These are phyloP conservation scores for Aphaenogaster ashmeadi DNA, from an alignment of 1,140 invertebrate genomes.

Conservation along the genomic window DNA sequence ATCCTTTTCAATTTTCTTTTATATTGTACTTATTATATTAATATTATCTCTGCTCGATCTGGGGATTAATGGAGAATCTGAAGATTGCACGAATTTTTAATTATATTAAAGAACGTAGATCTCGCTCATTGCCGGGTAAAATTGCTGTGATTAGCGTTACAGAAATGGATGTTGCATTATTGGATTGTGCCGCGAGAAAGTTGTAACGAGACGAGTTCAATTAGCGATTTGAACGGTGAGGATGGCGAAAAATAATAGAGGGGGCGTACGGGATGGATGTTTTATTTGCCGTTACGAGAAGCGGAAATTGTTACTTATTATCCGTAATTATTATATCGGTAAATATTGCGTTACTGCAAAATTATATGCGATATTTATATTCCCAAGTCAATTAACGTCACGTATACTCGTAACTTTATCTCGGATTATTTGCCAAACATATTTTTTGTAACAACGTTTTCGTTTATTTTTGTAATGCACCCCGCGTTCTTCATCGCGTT, in stretches of 20 bases:
- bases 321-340: constrained; percentile 66
- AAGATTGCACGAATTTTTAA: constrained; percentile 72
- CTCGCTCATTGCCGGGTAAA: constrained; percentile 53
- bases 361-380: constrained; percentile 66
- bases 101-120: constrained; percentile 61
- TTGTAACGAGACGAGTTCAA: constrained; percentile 72
- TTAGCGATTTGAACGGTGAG: constrained; percentile 67
- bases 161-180: constrained; percentile 66
- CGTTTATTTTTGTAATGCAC: constrained; percentile 61
- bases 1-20: constrained; percentile 2
- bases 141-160: constrained; percentile 73
- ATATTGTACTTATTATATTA: no score
- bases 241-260: constrained; percentile 64
- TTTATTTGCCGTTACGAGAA: constrained; percentile 65
- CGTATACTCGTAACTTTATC: constrained; percentile 61
- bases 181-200: constrained; percentile 73
- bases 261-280: constrained; percentile 55
- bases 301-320: constrained; percentile 66
- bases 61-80: constrained; percentile 38
- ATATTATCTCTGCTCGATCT: neutral
- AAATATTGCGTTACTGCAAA: constrained; percentile 66
- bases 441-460: constrained; percentile 54
- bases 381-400: constrained; percentile 66
- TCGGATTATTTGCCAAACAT: constrained; percentile 64
- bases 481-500: constrained; percentile 55